Base-by-base conservation (phyloP, 2,888 invertebrate genomes). In the Troides aeacus region DNA sequence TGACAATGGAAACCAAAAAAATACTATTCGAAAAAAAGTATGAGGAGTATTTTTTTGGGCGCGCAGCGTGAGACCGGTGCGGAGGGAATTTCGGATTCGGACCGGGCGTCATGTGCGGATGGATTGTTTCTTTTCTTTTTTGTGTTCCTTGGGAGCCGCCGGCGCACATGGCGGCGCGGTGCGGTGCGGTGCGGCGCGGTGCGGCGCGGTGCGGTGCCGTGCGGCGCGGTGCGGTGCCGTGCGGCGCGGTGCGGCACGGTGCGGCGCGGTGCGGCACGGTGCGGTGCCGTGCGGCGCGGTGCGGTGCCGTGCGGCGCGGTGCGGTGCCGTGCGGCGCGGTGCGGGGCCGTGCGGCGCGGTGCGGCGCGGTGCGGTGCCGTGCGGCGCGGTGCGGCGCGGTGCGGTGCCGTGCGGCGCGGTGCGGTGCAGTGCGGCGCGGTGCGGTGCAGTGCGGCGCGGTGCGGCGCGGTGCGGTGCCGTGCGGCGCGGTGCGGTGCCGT, bases 41-140 rank as follows among this genome's bases (percentile, higher is more conserved):
- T 80, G 78, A 75, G 75, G 73, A 59, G 62, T 74, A 79, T 83
- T 88, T 89, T 15, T 89, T 84, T 86, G 74, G 76, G 79, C 77
- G 78, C 92, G 72, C 92, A 91, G 92, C 92, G 92, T 92, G 92
- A 89, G 92, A 92, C 84, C 90, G 83, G 81, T 88, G 90, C 86
- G 85, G 86, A 89, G 88, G 83, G 89, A 89, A 87, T 90, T 89
- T 89, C 74, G 88, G 86, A 89, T 90, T 87, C 85, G 83, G 84
- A 84, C 84, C 81, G 81, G 87, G 87, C 89, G 89, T 90, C 90
- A 90, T 90, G 88, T 81, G 82, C 79, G 78, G 81, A 80, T 78
- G 78, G 79, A 76, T 80, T 78, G 46, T 15, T 46, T 8, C 42
- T 15, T 15, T 46, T 82, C 82, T 80, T 79, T 79, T 77, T 77